A percentile compares a stretch with the other conserved stretches of the same genome.
Evolutionary conservation across 2,797 vertebrate species (phyloP).

Genomic region (Peromyscus aztecus): DNA sequence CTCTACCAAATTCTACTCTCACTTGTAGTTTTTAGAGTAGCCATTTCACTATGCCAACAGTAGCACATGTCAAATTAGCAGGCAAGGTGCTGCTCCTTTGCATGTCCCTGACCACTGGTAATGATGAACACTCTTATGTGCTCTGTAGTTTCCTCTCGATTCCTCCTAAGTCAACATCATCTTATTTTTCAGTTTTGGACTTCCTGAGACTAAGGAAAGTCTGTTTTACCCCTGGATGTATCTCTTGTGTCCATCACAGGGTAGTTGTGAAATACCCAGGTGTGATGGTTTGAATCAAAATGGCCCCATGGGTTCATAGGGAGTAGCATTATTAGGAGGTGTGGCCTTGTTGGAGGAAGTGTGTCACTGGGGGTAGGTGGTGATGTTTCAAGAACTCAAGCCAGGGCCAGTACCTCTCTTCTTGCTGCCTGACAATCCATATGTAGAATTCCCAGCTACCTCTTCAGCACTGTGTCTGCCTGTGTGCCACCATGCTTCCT

Average conservation of each 20-base stretch:
- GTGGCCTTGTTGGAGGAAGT: neutral
- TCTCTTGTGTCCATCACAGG: neutral
- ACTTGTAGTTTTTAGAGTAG: neutral
- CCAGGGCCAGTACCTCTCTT: neutral
- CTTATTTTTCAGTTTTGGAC: conserved; percentile 7
- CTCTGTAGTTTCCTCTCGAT: conserved; percentile 9
- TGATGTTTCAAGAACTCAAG: neutral
- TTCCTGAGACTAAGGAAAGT: neutral
- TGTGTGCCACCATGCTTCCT: neutral
- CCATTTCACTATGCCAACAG: conserved; percentile 10
- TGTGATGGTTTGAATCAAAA: neutral
- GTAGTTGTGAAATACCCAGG: neutral
- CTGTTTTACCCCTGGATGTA: neutral
- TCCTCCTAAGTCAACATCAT: neutral
- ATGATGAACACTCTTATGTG: neutral
- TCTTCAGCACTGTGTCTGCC: neutral
- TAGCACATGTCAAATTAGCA: conserved; percentile 8
- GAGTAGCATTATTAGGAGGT: neutral
- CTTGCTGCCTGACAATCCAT: neutral
- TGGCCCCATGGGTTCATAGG: neutral
- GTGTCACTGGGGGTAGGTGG: neutral
- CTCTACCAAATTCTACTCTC: neutral
- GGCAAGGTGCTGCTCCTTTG: conserved; percentile 36
- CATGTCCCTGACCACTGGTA: neutral
- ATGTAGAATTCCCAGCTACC: neutral